A percentile compares a stretch with the other conserved stretches of the same genome.
Evolutionary conservation across 2,888 invertebrate species (phyloP).

Genomic region (Euzetes globulus): DNA sequence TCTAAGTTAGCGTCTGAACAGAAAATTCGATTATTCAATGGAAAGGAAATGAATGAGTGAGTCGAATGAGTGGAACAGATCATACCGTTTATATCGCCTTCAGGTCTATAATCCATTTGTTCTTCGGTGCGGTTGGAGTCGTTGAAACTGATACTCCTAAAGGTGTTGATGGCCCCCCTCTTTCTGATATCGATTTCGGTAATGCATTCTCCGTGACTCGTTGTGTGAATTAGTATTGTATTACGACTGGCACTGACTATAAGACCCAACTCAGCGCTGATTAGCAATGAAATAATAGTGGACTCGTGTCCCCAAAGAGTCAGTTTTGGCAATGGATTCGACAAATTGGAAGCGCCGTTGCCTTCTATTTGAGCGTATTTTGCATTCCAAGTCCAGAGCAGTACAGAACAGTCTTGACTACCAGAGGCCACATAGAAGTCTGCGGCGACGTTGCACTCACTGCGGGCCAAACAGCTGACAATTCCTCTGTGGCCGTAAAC

Average conservation of each 20-base stretch:
- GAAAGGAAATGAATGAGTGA: neutral
- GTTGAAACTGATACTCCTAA: neutral
- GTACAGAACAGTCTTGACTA: slow-evolving; percentile 93
- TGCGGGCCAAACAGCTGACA: slow-evolving; percentile 92
- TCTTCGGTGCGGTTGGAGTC: slow-evolving; percentile 3
- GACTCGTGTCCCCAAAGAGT: slow-evolving; percentile 96
- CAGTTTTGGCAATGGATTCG: slow-evolving; percentile 62
- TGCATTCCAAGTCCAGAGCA: slow-evolving; percentile 98
- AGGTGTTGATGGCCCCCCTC: neutral
- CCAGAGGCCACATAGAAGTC: slow-evolving; percentile 99
- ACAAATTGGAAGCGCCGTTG: slow-evolving; percentile 28
- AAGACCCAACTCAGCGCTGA: slow-evolving; percentile 93
- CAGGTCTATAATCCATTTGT: neutral
- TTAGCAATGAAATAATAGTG: slow-evolving; percentile 86
- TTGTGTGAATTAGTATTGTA: slow-evolving; percentile 37
- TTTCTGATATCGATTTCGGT: slow-evolving; percentile 35
- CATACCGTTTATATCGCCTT: slow-evolving; percentile 26
- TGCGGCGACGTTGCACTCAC: slow-evolving; percentile 97
- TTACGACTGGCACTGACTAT: slow-evolving; percentile 70
- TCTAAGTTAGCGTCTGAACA: slow-evolving; percentile 35
- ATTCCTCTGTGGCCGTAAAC: slow-evolving; percentile 98
- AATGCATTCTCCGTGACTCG: slow-evolving; percentile 37
- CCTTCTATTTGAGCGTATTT: slow-evolving; percentile 37
- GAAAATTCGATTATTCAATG: neutral
- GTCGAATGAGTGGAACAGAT: neutral